Base-by-base conservation (phyloP, 2,797 vertebrate species). In the Neostethus bicornis region DNA sequence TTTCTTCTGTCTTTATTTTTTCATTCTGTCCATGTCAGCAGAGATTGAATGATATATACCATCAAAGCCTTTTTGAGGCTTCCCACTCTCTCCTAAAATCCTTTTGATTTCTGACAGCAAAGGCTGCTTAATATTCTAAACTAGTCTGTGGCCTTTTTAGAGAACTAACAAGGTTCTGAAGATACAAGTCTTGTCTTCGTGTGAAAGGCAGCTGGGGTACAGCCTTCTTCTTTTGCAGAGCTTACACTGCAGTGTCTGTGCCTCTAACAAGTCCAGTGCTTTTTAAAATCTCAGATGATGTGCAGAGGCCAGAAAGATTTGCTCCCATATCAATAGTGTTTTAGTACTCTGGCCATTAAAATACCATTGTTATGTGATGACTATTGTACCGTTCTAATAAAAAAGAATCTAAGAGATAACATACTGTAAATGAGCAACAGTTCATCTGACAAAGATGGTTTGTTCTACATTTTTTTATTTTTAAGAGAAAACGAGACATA, bases 71-170 rank as follows among this genome's bases (percentile, higher is more conserved):
- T 85, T 87, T 66, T 85, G 65, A 91, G 76, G 80, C 84, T 70
- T 81, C 83, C 73, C 75, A 81, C 61, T 83, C 76, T 75, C 63
- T 69, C 70, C 81, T 66, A 78, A 83, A 89, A 83, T 76, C 80
- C 83, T 81, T 89, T 90, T 89, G 84, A 89, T 89, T 88, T 90
- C 75, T 31, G 69, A 73, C 66, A 78, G 76, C 80, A 73, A 56
- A 71, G 75, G 47, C 90, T 90, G 80, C 73, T 92, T 91, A 91
- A 89, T 91, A 92, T 92, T 93, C 91, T 66, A 80, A 85, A 83
- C 68, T 80, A 87, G 86, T 88, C 84, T n/a, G 80, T 84, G 85
- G 83, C 87, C 87, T 85, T 88, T 91, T 91, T 85, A 85, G 75
- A 87, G 81, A 88, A 84, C 84, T 84, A 89, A 86, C 83, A 87